A percentile compares a stretch with the other conserved stretches of the same genome.
Evolutionary conservation across 2,888 invertebrate species (phyloP).

Genomic region (Latrodectus hesperus): DNA sequence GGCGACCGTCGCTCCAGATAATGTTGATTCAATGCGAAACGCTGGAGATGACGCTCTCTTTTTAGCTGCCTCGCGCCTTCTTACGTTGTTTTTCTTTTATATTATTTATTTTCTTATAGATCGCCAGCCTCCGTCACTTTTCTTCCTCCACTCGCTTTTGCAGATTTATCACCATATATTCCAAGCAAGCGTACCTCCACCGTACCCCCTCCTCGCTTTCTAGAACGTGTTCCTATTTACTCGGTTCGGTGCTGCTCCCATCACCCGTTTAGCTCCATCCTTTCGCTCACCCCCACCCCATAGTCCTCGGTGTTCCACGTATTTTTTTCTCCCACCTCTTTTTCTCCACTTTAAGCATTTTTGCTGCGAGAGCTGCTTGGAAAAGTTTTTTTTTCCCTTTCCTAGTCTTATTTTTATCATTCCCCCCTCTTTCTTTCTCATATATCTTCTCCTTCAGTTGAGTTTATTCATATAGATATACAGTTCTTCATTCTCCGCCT

Average conservation of each 20-base stretch:
- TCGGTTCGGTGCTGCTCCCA: conserved; percentile 16
- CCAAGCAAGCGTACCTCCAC: conserved; percentile 60
- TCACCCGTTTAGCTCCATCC: background rate
- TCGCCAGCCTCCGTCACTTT: background rate
- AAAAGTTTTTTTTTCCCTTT: conserved; percentile 33
- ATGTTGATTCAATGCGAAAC: conserved; percentile 66
- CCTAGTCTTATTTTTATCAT: conserved; percentile 3
- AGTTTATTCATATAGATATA: conserved; percentile 61
- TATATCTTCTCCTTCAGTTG: conserved; percentile 18
- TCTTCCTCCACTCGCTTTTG: conserved; percentile 17
- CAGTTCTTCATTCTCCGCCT: conserved; percentile 18
- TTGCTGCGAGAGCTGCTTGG: conserved; percentile 26
- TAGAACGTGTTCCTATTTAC: conserved; percentile 55
- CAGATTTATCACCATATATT: conserved; percentile 66
- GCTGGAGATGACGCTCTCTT: conserved; percentile 4
- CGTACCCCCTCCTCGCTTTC: conserved; percentile 1
- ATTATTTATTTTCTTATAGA: conserved; percentile 3
- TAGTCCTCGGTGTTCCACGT: background rate
- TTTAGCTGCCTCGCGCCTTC: conserved; percentile 15
- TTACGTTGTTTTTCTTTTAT: conserved; percentile 17
- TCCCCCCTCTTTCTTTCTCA: conserved; percentile 14
- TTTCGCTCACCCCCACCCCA: conserved; percentile 20
- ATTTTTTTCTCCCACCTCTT: conserved; percentile 9
- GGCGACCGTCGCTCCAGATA: conserved; percentile 19
- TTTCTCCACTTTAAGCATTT: conserved; percentile 30